Conservation (phyloP, 2,113 vertebrate species). For the Atlantisia rogersi region DNA sequence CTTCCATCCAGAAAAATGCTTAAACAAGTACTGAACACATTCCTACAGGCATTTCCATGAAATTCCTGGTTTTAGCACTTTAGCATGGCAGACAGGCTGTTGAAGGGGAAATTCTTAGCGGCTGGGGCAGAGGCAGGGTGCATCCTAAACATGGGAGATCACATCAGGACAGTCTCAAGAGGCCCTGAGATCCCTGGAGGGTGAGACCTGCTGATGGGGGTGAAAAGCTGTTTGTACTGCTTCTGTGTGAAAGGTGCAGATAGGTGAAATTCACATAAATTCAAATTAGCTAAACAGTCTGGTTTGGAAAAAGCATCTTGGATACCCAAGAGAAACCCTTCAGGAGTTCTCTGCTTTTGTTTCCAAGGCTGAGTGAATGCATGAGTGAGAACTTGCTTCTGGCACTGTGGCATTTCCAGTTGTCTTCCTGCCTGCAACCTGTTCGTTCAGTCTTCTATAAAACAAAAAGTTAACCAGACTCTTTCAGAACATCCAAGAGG, state of each 20-base stretch:
- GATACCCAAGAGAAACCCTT: background rate
- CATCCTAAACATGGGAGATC: background rate
- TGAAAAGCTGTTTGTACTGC: background rate
- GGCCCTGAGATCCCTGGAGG: background rate
- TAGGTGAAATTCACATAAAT: background rate
- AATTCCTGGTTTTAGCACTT: background rate
- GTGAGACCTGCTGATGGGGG: background rate
- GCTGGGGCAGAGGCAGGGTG: background rate
- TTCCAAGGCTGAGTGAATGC: background rate
- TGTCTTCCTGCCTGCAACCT: background rate
- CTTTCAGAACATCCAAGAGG: background rate
- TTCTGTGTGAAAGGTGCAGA: background rate
- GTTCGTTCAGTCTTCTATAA: background rate
- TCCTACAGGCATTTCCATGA: background rate
- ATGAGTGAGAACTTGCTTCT: background rate
- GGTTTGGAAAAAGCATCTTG: background rate
- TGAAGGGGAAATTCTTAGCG: background rate
- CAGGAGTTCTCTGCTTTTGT: background rate
- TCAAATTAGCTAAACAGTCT: background rate
- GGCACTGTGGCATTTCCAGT: background rate
- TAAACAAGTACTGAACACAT: background rate
- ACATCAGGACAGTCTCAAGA: background rate
- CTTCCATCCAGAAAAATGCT: conserved; percentile 1
- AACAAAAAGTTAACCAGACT: background rate
- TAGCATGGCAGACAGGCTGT: background rate